Evolutionary conservation across 2,888 invertebrate genomes (phyloP).

Genomic region (Catotricha subobsoleta): DNA sequence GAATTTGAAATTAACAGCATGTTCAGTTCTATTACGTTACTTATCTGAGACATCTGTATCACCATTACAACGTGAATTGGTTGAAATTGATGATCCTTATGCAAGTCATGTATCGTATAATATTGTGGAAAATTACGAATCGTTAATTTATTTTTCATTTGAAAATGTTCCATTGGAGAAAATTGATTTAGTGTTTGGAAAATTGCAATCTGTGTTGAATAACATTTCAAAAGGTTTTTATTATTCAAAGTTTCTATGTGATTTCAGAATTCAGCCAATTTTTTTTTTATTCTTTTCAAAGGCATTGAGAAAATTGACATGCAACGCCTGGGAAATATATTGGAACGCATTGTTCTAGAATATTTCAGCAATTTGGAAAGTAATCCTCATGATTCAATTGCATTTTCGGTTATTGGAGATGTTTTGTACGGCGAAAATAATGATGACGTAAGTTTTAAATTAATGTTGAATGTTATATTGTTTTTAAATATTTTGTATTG

Average conservation of each 20-base stretch:
- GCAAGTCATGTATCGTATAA: constrained; percentile 48
- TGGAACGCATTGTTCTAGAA: constrained; percentile 52
- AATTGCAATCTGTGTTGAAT: constrained; percentile 33
- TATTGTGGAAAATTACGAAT: constrained; percentile 52
- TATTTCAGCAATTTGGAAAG: constrained; percentile 53
- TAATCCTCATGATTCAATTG: constrained; percentile 56
- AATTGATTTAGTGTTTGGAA: constrained; percentile 40
- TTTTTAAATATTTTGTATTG: not conserved
- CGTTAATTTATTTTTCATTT: constrained; percentile 49
- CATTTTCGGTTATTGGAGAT: constrained; percentile 63
- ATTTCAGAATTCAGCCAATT: not conserved
- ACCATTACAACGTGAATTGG: constrained; percentile 65
- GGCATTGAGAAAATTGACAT: constrained; percentile 46
- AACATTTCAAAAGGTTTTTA: constrained; percentile 26
- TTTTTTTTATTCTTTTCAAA: not conserved
- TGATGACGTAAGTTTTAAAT: constrained; percentile 42
- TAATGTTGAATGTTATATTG: not conserved
- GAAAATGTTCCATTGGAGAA: constrained; percentile 57
- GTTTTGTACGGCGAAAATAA: constrained; percentile 60
- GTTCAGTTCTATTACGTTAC: constrained; percentile 57
- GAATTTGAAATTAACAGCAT: constrained; percentile 40
- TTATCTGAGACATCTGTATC: constrained; percentile 74
- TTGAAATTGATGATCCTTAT: constrained; percentile 62
- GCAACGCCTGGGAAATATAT: constrained; percentile 51
- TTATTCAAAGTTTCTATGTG: not conserved